Evolutionary conservation across 2,113 vertebrate genomes (phyloP).

Genomic region (Felis chaus): DNA sequence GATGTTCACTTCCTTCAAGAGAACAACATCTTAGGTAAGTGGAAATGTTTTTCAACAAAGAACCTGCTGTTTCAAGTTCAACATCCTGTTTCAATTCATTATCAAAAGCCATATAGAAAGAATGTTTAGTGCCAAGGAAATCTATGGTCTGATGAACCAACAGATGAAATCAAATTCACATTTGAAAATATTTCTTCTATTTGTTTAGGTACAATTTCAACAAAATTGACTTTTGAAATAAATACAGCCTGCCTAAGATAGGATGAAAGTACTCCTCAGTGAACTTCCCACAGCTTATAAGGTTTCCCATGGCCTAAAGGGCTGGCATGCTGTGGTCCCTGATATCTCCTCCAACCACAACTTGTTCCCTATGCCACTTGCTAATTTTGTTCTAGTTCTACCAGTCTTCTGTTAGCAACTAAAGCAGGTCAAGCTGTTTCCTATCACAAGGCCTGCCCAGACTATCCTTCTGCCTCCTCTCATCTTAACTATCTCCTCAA

Average conservation of each 20-base stretch:
- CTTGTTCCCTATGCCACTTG: background rate
- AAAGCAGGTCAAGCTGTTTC: background rate
- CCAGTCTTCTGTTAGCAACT: background rate
- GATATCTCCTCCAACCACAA: background rate
- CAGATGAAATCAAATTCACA: conserved; percentile 21
- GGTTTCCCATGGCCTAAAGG: background rate
- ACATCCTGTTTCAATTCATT: background rate
- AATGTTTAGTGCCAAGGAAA: background rate
- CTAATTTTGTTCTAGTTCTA: background rate
- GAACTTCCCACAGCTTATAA: background rate
- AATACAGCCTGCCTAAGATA: background rate
- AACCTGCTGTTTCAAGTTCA: background rate
- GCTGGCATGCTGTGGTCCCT: background rate
- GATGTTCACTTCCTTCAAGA: background rate
- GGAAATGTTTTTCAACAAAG: background rate
- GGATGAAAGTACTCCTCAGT: background rate
- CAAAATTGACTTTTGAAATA: conserved; percentile 28
- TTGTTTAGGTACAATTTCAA: conserved; percentile 27
- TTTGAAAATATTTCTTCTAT: conserved; percentile 41
- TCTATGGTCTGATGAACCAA: background rate
- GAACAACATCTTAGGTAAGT: background rate
- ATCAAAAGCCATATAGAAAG: background rate
- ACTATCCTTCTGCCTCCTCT: background rate
- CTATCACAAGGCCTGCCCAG: background rate
- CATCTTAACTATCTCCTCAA: background rate